Evolutionary conservation across 2,888 invertebrate genomes (phyloP).

Genomic region (Corythucha ciliata): DNA sequence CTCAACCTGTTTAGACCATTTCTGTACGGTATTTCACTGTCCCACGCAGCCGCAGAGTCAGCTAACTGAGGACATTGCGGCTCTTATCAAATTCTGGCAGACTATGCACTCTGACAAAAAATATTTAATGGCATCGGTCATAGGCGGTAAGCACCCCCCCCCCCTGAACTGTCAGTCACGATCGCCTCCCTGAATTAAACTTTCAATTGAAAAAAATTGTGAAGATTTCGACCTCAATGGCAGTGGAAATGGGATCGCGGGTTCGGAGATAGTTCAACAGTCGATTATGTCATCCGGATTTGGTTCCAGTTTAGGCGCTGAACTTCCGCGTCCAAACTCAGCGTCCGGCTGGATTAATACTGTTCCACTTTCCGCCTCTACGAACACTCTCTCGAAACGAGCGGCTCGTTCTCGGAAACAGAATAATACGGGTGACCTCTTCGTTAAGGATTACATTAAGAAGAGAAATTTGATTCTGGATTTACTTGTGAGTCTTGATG

Average conservation of each 20-base stretch:
- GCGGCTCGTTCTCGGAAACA: conserved; percentile 48
- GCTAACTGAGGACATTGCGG: conserved; percentile 79
- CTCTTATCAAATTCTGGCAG: conserved; percentile 90
- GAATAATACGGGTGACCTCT: conserved; percentile 55
- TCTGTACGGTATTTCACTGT: conserved; percentile 79
- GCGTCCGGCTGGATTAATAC: conserved; percentile 84
- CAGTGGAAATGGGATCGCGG: no score
- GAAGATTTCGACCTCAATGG: conserved; percentile 30
- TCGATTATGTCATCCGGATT: conserved; percentile 19
- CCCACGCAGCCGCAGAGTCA: conserved; percentile 71
- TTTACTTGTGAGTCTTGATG: conserved; percentile 53
- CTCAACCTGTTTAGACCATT: conserved; percentile 90
- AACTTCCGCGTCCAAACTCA: conserved; percentile 38
- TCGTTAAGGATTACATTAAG: conserved; percentile 88
- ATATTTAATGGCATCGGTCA: conserved; percentile 72
- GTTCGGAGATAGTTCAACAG: conserved; percentile 15
- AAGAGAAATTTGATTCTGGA: conserved; percentile 90
- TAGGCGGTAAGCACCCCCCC: conserved; percentile 53
- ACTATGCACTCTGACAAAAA: conserved; percentile 90
- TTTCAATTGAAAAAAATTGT: background rate
- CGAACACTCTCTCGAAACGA: conserved; percentile 66
- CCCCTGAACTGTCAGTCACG: background rate
- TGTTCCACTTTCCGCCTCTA: conserved; percentile 67
- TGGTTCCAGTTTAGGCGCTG: conserved; percentile 27
- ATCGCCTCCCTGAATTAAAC: background rate